Percentiles rank a stretch among this genome's conserved stretches.
Conservation (phyloP, 2,113 vertebrate genomes). For the Deroptyus accipitrinus region DNA sequence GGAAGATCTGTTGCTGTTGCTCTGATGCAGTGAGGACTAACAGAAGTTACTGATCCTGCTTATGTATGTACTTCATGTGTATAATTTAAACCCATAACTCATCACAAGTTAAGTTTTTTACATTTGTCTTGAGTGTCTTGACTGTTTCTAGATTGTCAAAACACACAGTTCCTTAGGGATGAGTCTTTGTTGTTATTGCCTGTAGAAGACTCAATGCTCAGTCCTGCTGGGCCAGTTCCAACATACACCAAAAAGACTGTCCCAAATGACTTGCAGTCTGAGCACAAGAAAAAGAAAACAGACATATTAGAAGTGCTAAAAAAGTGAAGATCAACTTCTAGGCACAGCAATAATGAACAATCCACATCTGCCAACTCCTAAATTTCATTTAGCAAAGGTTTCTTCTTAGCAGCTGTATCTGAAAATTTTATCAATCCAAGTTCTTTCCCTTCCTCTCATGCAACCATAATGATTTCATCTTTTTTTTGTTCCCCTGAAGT, state of each 20-base stretch:
- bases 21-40: background rate
- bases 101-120: background rate
- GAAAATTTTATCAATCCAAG: background rate
- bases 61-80: background rate
- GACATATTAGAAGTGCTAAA: background rate
- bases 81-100: background rate
- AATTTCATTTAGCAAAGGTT: background rate
- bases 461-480: background rate
- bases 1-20: background rate
- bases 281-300: background rate
- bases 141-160: background rate
- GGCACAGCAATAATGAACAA: background rate
- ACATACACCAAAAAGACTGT: background rate
- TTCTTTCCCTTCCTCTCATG: background rate
- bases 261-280: background rate
- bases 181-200: background rate
- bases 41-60: background rate
- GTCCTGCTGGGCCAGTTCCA: background rate
- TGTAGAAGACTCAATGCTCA: background rate
- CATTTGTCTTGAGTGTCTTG: background rate
- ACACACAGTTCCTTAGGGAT: background rate
- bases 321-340: background rate
- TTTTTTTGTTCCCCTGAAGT: background rate
- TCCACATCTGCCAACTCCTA: background rate
- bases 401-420: background rate